Percentiles rank a stretch among this genome's conserved stretches.
Evolutionary conservation across 2,888 invertebrate genomes (phyloP).

Genomic region (Amiota minor): DNA sequence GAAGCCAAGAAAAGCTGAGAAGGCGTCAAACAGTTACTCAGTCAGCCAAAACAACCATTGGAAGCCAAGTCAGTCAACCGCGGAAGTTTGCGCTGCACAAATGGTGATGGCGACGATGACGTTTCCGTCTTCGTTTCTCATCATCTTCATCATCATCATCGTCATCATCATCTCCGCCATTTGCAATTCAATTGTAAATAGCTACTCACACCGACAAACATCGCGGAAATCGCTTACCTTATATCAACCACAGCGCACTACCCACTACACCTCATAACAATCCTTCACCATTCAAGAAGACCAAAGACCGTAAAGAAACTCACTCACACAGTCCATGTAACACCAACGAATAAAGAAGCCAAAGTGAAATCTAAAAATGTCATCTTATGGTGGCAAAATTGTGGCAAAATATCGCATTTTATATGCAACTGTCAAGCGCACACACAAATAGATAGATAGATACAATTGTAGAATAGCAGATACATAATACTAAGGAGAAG

Average conservation of each 20-base stretch:
- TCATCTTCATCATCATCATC: constrained; percentile 10
- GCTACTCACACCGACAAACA: constrained; percentile 52
- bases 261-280: constrained; percentile 42
- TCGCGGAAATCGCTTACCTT: constrained; percentile 66
- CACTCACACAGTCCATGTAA: neutral
- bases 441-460: neutral
- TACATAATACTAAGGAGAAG: neutral
- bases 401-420: constrained; percentile 26
- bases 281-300: neutral
- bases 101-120: constrained; percentile 56
- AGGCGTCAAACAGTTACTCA: constrained; percentile 20
- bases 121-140: constrained; percentile 44
- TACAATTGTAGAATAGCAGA: neutral
- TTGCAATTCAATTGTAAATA: constrained; percentile 66
- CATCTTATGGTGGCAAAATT: constrained; percentile 21
- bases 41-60: neutral
- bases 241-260: constrained; percentile 40
- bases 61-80: constrained; percentile 33
- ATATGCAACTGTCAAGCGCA: constrained; percentile 25
- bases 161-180: constrained; percentile 53
- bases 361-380: constrained; percentile 21
- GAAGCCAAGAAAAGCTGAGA: constrained; percentile 9
- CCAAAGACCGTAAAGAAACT: neutral
- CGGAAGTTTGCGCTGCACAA: constrained; percentile 37
- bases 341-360: neutral